A percentile compares a stretch with the other conserved stretches of the same genome.
phyloP scores from a whole-genome alignment of 1,140 invertebrate species.

The Trinorchestia longiramus region DNA sequence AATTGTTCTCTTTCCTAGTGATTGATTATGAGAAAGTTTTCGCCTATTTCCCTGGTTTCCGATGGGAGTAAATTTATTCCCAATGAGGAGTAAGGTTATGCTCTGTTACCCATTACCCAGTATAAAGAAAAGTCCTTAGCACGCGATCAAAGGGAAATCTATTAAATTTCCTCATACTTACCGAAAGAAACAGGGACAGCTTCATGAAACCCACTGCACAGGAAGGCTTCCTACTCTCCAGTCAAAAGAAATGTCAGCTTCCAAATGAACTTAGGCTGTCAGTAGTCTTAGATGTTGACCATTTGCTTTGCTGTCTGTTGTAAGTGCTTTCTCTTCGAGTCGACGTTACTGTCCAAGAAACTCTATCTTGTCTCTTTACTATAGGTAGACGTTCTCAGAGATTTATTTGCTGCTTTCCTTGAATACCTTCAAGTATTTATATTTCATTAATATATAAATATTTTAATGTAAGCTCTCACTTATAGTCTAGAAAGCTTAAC shows the following conservation, averaged over 20 bases:
- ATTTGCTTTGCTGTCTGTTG: background rate
- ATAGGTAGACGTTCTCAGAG: background rate
- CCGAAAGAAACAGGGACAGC: background rate
- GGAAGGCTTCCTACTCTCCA: background rate
- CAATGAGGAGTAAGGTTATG: too few species aligned
- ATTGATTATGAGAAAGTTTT: background rate
- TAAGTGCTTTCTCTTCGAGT: background rate
- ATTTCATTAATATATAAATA: constrained; percentile 1
- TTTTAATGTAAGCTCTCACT: background rate
- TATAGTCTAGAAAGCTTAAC: background rate
- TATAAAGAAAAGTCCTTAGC: background rate
- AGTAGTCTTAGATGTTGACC: background rate
- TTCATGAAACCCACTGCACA: background rate
- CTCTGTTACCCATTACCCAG: background rate
- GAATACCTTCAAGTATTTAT: background rate
- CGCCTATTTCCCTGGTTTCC: background rate
- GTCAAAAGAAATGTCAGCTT: background rate
- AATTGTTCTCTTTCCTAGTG: background rate
- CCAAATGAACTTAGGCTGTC: background rate
- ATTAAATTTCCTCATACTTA: background rate
- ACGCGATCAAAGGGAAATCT: background rate
- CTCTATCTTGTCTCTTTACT: background rate
- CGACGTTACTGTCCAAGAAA: background rate
- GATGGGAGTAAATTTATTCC: background rate
- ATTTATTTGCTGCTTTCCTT: constrained; percentile 15